Base-by-base conservation (phyloP, 1,140 invertebrate species). In the Meteorus sp. region DNA sequence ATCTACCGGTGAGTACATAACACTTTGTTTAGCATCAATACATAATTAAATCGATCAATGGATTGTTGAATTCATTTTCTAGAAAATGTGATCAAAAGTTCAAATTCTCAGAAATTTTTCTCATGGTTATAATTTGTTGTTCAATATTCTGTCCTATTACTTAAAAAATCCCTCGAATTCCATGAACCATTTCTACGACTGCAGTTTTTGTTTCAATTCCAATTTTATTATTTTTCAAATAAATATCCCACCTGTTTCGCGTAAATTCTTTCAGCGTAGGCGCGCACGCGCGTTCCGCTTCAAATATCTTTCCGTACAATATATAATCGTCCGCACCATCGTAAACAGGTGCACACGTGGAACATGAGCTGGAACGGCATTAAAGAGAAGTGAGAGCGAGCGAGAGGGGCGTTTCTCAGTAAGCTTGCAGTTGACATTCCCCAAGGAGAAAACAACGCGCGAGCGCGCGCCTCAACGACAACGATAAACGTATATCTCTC, bases 1-100 rank as follows among this genome's bases (percentile, higher is more conserved):
- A 55, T 77, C 77, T 57, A 77, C 75, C 61, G 77, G 76, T 80
- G 54, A 77, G 76, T 73, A 41, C 23, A 39, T 48, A 47, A 35
- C 20, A 25, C 48, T 57, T 50, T 22, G 31, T 43, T 41, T 20
- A 39, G n/a, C 3, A 15, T 13, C 22, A 25, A 27, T 62, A 62
- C 54, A 15, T 47, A 43, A 44, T n/a, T n/a, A n/a, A n/a, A n/a
- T n/a, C n/a, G n/a, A n/a, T n/a, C n/a, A n/a, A n/a, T n/a, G n/a
- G n/a, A n/a, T n/a, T n/a, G n/a, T n/a, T n/a, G n/a, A n/a, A n/a
- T n/a, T n/a, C n/a, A n/a, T n/a, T n/a, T n/a, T n/a, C n/a, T n/a
- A n/a, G n/a, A n/a, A n/a, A n/a, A n/a, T n/a, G n/a, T n/a, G n/a
- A n/a, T n/a, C n/a, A n/a, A n/a, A n/a, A n/a, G n/a, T n/a, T n/a